A percentile compares a stretch with the other conserved stretches of the same genome.
phyloP scores from a whole-genome alignment of 2,113 vertebrate species.

The Macquaria ambigua region DNA sequence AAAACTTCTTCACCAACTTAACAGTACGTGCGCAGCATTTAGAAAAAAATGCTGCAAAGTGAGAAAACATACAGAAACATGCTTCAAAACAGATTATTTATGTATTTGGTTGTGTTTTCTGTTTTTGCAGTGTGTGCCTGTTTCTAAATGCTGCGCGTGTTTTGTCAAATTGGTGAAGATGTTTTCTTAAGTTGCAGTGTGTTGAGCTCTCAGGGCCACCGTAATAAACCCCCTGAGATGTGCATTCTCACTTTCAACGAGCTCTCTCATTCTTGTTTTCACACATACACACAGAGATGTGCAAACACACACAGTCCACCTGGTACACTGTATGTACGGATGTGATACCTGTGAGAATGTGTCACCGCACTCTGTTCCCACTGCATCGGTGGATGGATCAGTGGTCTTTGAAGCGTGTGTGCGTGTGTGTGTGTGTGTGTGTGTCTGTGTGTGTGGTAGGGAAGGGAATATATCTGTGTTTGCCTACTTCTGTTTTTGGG shows the following conservation, averaged over 20 bases:
- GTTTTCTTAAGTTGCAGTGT: too few species aligned
- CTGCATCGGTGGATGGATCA: slow-evolving; percentile 61
- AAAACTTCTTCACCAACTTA: too few species aligned
- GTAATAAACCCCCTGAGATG: not conserved
- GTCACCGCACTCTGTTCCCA: slow-evolving; percentile 77
- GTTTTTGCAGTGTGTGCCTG: too few species aligned
- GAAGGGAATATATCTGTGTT: not conserved
- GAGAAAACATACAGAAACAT: too few species aligned
- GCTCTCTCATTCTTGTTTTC: not conserved
- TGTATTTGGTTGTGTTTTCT: too few species aligned
- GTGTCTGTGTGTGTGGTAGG: not conserved
- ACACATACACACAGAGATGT: slow-evolving; percentile 34
- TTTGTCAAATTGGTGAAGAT: too few species aligned
- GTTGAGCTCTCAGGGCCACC: too few species aligned
- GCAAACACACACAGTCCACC: slow-evolving; percentile 58
- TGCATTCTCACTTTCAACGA: not conserved
- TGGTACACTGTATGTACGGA: slow-evolving; percentile 69
- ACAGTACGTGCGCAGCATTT: too few species aligned
- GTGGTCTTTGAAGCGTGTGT: slow-evolving; percentile 12
- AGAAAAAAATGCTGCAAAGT: too few species aligned
- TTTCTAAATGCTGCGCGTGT: too few species aligned
- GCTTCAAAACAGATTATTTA: too few species aligned
- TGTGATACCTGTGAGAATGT: slow-evolving; percentile 88
- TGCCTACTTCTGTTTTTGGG: not conserved
- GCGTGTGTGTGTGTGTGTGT: not conserved